These are phyloP conservation scores for Ahaetulla prasina DNA, from an alignment of 2,113 vertebrate genomes.

Conservation along the genomic window DNA sequence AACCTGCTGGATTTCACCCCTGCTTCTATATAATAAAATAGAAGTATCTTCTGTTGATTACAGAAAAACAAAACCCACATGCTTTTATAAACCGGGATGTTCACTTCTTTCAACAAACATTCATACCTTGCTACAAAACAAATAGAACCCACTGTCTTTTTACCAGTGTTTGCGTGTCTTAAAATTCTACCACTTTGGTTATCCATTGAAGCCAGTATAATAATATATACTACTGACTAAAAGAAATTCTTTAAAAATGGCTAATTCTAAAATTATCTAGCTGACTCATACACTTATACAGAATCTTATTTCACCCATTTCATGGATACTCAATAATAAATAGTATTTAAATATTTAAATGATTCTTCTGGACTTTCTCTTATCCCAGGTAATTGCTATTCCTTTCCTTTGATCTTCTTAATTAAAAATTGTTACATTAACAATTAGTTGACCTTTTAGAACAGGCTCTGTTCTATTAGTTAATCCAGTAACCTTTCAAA, in stretches of 20 bases:
- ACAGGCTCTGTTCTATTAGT: background rate
- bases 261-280: background rate
- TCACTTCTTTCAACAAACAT: background rate
- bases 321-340: background rate
- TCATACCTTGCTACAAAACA: background rate
- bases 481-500: conserved; percentile 21
- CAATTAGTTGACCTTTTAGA: conserved; percentile 25
- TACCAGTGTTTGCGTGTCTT: background rate
- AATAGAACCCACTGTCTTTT: background rate
- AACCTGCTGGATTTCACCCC: no score
- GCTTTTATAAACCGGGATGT: background rate
- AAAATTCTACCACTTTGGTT: background rate
- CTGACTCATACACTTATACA: background rate
- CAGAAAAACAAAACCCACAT: background rate
- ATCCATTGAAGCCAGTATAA: background rate
- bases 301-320: background rate
- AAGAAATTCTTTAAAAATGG: background rate
- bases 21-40: background rate
- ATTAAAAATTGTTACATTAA: conserved; percentile 31
- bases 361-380: background rate
- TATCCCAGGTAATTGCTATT: background rate
- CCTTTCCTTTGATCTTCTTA: conserved; percentile 12
- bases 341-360: conserved; percentile 12
- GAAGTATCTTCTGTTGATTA: background rate
- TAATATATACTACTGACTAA: background rate